A percentile compares a stretch with the other conserved stretches of the same genome.
Conservation (phyloP, 2,113 vertebrate species). For the Cyanoderma ruficeps region DNA sequence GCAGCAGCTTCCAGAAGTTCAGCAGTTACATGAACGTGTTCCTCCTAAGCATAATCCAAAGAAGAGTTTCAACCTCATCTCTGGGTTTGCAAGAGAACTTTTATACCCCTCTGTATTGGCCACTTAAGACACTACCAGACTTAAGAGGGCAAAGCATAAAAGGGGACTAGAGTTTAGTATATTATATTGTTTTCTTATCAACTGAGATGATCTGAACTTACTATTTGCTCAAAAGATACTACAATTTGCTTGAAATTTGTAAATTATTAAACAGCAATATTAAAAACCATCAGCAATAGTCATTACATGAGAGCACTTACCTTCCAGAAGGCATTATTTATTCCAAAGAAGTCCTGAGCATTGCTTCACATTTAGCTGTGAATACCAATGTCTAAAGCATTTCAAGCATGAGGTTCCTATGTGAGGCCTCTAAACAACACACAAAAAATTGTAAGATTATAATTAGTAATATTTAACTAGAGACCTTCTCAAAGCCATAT, state of each 20-base stretch:
- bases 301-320: neutral
- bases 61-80: constrained; percentile 53
- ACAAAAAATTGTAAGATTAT: neutral
- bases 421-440: neutral
- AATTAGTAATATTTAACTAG: neutral
- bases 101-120: constrained; percentile 80
- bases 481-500: neutral
- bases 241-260: neutral
- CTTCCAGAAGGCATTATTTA: neutral
- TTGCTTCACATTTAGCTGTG: neutral
- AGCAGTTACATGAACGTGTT: constrained; percentile 18
- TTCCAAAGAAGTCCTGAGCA: neutral
- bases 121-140: constrained; percentile 78
- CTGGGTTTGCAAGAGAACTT: constrained; percentile 75
- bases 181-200: neutral
- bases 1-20: neutral
- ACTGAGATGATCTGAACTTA: neutral
- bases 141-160: constrained; percentile 79
- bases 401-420: neutral
- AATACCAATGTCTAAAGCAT: neutral
- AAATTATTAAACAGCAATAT: neutral
- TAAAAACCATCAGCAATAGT: neutral
- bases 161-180: neutral
- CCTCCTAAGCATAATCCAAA: constrained; percentile 73
- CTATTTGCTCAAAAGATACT: neutral